A percentile compares a stretch with the other conserved stretches of the same genome.
Conservation (phyloP, 2,797 vertebrate species). For the Gallirallus australis region DNA sequence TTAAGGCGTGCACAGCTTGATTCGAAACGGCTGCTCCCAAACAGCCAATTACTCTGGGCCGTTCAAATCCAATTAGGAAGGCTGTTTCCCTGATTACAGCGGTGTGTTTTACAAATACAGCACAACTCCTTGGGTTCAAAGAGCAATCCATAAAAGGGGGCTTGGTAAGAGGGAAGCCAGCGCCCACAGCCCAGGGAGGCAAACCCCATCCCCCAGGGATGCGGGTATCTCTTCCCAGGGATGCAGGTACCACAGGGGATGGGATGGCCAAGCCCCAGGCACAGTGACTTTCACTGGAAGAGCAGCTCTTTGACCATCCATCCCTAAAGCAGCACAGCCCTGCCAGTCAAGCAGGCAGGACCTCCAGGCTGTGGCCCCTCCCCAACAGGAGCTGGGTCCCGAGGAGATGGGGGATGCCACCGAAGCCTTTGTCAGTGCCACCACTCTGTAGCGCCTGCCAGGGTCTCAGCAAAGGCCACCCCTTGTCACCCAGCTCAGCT, state of each 20-base stretch:
- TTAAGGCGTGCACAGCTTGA: conserved; percentile 41
- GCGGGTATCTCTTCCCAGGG: no score
- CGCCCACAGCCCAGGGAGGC: background rate
- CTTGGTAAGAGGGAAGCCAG: background rate
- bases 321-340: background rate
- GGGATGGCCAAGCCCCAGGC: background rate
- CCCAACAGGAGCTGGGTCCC: rapidly evolving
- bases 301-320: background rate
- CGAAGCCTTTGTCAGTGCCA: background rate
- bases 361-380: background rate
- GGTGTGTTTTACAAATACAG: conserved; percentile 43
- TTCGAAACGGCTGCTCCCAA: conserved; percentile 28
- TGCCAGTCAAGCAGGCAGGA: rapidly evolving
- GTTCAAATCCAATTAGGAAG: conserved; percentile 45
- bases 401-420: background rate
- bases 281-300: rapidly evolving
- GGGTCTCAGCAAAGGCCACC: background rate
- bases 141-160: conserved; percentile 15
- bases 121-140: conserved; percentile 20
- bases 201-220: background rate
- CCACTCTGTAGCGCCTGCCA: background rate
- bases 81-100: conserved; percentile 12
- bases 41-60: conserved; percentile 28
- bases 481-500: background rate
- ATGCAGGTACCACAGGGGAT: background rate